Conservation (phyloP, 2,113 vertebrate genomes). For the Patagioenas fasciata region DNA sequence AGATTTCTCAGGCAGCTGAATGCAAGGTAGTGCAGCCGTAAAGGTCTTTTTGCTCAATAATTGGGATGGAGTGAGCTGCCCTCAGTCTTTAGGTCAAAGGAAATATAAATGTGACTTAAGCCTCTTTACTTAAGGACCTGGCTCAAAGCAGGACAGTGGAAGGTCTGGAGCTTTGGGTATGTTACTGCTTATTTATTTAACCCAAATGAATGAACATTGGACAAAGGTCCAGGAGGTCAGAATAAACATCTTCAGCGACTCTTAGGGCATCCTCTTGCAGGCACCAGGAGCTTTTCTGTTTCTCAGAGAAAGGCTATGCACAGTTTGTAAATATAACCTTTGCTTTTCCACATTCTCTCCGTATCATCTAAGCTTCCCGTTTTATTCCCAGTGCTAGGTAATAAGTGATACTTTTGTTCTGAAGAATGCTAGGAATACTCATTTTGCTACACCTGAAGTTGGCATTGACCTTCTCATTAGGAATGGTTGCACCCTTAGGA, state of each 20-base stretch:
- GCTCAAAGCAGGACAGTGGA: not conserved
- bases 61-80: not conserved
- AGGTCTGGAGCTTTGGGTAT: not conserved
- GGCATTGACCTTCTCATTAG: not conserved
- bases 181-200: slow-evolving; percentile 44
- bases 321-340: not conserved
- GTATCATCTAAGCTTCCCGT: not conserved
- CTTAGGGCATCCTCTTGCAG: not conserved
- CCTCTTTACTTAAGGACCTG: slow-evolving; percentile 13
- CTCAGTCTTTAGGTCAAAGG: not conserved
- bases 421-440: not conserved
- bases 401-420: not conserved
- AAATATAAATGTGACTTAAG: slow-evolving; percentile 17
- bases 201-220: not conserved
- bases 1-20: not conserved
- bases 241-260: not conserved
- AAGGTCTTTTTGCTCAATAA: not conserved
- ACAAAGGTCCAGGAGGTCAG: not conserved
- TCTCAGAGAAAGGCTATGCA: not conserved
- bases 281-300: not conserved
- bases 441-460: not conserved
- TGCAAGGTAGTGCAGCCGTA: not conserved
- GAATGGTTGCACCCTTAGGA: not conserved
- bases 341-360: not conserved
- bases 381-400: not conserved